Evolutionary conservation across 1,140 invertebrate species (phyloP).

Genomic region (Papilio glaucus): DNA sequence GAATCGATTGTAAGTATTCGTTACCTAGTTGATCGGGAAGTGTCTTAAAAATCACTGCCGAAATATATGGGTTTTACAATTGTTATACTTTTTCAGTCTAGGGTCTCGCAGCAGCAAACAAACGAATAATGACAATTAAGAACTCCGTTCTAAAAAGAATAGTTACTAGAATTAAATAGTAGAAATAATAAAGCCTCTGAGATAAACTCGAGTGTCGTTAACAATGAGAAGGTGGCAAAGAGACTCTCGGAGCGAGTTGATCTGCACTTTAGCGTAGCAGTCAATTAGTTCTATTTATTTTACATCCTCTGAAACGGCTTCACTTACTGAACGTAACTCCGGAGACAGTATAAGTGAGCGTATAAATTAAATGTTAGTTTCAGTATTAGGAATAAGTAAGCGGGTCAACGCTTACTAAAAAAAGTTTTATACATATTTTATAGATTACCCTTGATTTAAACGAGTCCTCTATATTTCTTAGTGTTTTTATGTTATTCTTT

Average conservation of each 20-base stretch:
- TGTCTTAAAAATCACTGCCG: no score
- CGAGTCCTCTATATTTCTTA: no score
- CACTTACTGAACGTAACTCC: neutral
- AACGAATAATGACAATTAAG: no score
- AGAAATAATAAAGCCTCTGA: neutral
- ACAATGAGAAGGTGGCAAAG: neutral
- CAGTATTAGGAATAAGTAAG: neutral
- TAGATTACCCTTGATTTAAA: no score
- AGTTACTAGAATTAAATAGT: no score
- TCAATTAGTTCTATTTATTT: conserved; percentile 16
- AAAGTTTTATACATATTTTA: neutral
- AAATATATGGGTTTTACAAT: no score
- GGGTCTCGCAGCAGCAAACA: no score
- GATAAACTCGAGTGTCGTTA: neutral
- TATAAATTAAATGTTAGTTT: neutral
- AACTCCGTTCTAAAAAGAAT: no score
- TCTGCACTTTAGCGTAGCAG: neutral
- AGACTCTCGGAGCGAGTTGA: neutral
- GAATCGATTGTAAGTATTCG: no score
- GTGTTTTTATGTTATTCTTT: no score
- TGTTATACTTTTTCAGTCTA: no score
- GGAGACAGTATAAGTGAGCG: neutral
- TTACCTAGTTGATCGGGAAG: no score
- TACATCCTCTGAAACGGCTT: conserved; percentile 8
- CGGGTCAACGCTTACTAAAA: neutral